These are phyloP conservation scores for Theristus sp. DNA, from an alignment of 2,888 invertebrate species.

Conservation along the genomic window DNA sequence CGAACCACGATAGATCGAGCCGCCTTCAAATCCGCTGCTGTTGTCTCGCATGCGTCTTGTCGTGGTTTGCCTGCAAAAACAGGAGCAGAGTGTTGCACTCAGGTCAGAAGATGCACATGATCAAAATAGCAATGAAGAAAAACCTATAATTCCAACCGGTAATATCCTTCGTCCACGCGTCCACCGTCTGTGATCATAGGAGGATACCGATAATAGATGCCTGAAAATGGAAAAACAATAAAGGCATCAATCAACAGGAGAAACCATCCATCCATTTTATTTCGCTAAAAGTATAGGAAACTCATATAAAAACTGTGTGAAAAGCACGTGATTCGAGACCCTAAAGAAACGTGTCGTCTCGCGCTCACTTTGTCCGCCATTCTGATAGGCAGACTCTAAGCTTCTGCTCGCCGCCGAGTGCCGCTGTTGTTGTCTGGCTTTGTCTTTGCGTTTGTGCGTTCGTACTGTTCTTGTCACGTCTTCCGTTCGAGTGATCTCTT, in stretches of 20 bases:
- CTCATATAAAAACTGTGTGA: no score
- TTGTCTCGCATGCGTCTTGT: constrained; percentile 11
- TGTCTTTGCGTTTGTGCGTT: constrained; percentile 1
- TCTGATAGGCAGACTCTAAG: neutral
- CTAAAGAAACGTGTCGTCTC: no score
- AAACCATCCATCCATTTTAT: no score
- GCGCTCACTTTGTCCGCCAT: no score
- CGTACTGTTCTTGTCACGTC: constrained; percentile 7
- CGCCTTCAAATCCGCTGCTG: neutral
- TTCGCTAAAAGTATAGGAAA: no score
- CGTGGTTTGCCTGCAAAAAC: constrained; percentile 15
- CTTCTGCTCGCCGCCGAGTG: neutral
- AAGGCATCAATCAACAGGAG: no score
- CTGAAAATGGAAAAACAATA: no score
- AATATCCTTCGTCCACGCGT: constrained; percentile 13
- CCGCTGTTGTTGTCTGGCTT: neutral
- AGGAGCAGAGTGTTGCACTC: no score
- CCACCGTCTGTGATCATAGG: neutral
- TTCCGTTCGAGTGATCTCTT: constrained; percentile 8
- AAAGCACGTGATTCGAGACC: no score
- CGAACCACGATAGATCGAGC: neutral
- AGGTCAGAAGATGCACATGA: no score
- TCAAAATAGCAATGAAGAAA: no score
- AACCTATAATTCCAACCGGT: no score
- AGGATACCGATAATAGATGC: neutral